A percentile compares a stretch with the other conserved stretches of the same genome.
phyloP scores from a whole-genome alignment of 2,113 vertebrate species.

The Diphyllodes magnificus region DNA sequence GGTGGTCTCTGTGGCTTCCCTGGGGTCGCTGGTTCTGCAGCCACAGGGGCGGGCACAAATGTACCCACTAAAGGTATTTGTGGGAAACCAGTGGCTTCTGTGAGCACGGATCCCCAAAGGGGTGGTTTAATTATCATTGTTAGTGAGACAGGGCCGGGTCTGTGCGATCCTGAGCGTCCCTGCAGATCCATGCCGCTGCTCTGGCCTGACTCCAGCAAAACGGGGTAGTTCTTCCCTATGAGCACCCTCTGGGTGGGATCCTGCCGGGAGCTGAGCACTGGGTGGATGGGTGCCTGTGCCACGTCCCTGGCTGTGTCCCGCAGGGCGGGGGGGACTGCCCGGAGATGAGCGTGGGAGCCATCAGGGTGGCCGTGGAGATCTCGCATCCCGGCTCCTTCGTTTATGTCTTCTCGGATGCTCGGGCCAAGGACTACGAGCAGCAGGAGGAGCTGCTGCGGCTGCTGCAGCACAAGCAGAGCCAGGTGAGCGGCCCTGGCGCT shows the following conservation, averaged over 20 bases:
- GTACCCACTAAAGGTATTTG: rapidly evolving
- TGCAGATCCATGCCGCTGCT: rapidly evolving
- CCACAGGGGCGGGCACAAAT: rapidly evolving
- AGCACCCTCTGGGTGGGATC: not conserved
- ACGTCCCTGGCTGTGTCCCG: rapidly evolving
- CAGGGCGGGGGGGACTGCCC: constrained; percentile 94
- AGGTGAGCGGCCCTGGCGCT: constrained; percentile 67
- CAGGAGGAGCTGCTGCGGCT: constrained; percentile 84
- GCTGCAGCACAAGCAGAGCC: constrained; percentile 87
- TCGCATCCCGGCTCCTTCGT: constrained; percentile 86
- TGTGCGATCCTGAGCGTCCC: not conserved
- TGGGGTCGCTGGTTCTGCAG: not conserved
- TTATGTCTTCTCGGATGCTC: constrained; percentile 91
- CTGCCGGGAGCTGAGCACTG: not conserved
- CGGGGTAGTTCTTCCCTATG: rapidly evolving
- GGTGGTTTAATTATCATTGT: not conserved
- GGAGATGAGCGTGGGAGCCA: constrained; percentile 91
- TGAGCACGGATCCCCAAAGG: not conserved
- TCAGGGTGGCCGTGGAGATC: constrained; percentile 84
- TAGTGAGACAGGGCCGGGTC: rapidly evolving
- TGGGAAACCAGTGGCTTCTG: not conserved
- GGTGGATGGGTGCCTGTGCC: not conserved
- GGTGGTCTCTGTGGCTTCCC: not conserved
- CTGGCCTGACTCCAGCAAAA: not conserved
- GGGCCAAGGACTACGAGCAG: constrained; percentile 87